Evolutionary conservation across 2,797 vertebrate genomes (phyloP), one percentile per base, ranked within the genome.

Genomic region (Cephalopachus bancanus): DNA sequence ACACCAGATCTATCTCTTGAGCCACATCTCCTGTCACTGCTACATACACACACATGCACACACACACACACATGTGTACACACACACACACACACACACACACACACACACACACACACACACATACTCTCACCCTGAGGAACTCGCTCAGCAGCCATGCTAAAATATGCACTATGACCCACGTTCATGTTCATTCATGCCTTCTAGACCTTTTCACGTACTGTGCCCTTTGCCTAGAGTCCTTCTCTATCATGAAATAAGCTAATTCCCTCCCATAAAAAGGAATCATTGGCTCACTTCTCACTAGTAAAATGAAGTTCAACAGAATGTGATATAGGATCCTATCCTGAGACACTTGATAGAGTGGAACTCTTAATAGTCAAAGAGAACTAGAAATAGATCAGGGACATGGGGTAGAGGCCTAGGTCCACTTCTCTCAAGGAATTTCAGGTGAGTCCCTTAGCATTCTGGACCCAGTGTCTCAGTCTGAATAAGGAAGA

Each of bases 1-100:
- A 85, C 67, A 20, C 53, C 93, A 20, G 4, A n/a, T 81, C 67
- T 89, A 64, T 71, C 51, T 62, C 53, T 72, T 81, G 28, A 83
- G 26, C 14, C 15, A 19, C 5, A 53, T 53, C 30, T 88, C 28
- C 59, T 69, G 37, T 59, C 22, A 37, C 26, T 20, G 3, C 8
- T 28, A 28, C 89, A 44, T 17, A 7, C 9, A 10, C 0, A 0
- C 24, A 6, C 19, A 10, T 26, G 20, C 16, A 51, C 59, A 28
- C 3, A 33, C 62, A 4, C 49, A 64, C 7, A 16, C 11, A 24
- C 59, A 24, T 15, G 20, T 4, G 51, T 0, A 51, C 14, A 0
- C 6, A 30, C 8, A 65, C 28, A 17, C n/a, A 0, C 44, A 3
- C 8, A 11, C n/a, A 30, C 17, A 55, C 5, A 8, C 28, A 7